Base-by-base conservation (phyloP, 2,113 vertebrate genomes). In the Carassius auratus region DNA sequence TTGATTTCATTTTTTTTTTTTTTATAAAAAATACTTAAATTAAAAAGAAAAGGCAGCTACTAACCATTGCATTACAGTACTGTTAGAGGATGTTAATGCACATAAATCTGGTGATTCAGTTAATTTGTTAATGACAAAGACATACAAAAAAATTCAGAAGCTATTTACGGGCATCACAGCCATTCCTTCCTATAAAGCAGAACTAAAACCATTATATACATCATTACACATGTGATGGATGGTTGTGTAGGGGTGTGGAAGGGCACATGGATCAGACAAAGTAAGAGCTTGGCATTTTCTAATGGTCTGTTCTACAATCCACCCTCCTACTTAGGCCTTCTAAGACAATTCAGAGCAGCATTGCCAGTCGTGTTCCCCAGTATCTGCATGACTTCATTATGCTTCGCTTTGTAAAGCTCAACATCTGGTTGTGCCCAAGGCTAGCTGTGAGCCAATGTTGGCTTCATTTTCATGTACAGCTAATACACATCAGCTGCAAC, bases 361-460 rank as follows among this genome's bases (percentile, higher is more conserved):
- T 36, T 30, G 4, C 33, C 36, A 38, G 33, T 3, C 3, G 2
- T 79, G 33, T 36, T 68, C 23, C 36, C 17, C 66, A 73, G 45
- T 33, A 74, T 83, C 50, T 83, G 19, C 50, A 83, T 76, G 81
- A 77, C 82, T 76, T 90, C 89, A 85, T 90, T 86, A 36, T 75
- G 66, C 66, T 80, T 79, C 84, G 50, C 86, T 14, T 26, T 15
- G 0, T 75, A 55, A 33, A 81, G 42, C 50, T 45, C 57, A 84
- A 92, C 90, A 93, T 93, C 90, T 91, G 91, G 74, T 75, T 73
- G 80, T 90, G 89, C 87, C 90, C 80, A 50, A 48, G 87, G 90
- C 89, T 77, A 76, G 61, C 84, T 81, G 62, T 45, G 48, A 84
- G 62, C 57, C 86, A 17, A 59, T 77, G 86, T 74, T 73, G 76